A percentile compares a stretch with the other conserved stretches of the same genome.
phyloP scores from a whole-genome alignment of 2,797 vertebrate genomes.

The Notolabrus celidotus region DNA sequence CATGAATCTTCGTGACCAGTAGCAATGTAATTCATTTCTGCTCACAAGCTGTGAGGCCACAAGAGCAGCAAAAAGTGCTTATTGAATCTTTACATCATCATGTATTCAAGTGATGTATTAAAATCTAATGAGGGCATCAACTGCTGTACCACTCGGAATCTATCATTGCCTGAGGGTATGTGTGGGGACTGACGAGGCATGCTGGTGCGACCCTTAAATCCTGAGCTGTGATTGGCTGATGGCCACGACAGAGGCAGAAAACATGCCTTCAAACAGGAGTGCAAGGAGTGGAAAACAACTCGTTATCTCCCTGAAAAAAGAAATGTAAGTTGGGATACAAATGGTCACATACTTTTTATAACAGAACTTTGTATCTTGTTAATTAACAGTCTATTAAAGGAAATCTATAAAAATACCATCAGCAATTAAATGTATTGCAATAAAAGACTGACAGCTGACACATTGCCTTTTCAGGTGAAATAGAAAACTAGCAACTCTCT shows the following conservation, averaged over 20 bases:
- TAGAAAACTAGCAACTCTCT: no score
- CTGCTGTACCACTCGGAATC: constrained; percentile 36
- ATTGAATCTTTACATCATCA: constrained; percentile 75
- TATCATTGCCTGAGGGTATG: constrained; percentile 7
- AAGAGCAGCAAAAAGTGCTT: constrained; percentile 36
- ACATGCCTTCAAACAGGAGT: no score
- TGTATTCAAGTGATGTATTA: constrained; percentile 78
- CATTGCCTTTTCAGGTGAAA: no score
- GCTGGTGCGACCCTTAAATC: neutral
- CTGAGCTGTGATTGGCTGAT: constrained; percentile 13
- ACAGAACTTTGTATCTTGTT: no score
- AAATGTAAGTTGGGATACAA: no score
- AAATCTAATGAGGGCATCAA: constrained; percentile 73
- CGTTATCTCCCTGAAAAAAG: no score
- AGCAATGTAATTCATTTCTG: constrained; percentile 66
- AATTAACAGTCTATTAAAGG: no score
- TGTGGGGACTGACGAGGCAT: constrained; percentile 28
- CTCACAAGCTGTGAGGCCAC: constrained; percentile 29
- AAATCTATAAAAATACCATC: no score
- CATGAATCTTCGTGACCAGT: constrained; percentile 58
- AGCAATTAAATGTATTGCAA: no score
- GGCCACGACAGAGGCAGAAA: neutral
- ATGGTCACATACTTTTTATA: no score
- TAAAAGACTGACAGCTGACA: no score
- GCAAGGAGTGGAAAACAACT: no score